A percentile compares a stretch with the other conserved stretches of the same genome.
Evolutionary conservation across 2,113 vertebrate genomes (phyloP).

Genomic region (Jaculus jaculus): DNA sequence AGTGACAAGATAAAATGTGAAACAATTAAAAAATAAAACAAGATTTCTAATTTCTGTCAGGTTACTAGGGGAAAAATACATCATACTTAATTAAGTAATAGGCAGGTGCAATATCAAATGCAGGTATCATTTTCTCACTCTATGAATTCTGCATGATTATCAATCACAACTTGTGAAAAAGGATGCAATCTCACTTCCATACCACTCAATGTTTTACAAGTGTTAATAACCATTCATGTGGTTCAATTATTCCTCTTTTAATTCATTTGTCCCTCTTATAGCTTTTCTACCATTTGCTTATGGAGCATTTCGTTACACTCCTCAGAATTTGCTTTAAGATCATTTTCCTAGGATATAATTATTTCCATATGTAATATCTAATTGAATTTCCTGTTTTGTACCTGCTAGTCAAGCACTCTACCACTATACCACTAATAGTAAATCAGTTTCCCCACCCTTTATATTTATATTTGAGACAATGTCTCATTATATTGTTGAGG

Average conservation of each 20-base stretch:
- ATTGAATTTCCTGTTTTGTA: too few relatives aligned
- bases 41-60: not conserved
- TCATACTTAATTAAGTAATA: not conserved
- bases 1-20: not conserved
- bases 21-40: not conserved
- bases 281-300: not conserved
- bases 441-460: too few relatives aligned
- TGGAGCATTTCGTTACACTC: not conserved
- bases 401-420: too few relatives aligned
- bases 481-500: too few relatives aligned
- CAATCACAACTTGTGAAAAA: not conserved
- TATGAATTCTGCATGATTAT: not conserved
- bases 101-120: not conserved
- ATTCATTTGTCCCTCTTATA: not conserved
- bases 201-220: not conserved
- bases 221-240: not conserved
- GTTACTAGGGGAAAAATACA: not conserved
- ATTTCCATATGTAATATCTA: too few relatives aligned
- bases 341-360: too few relatives aligned
- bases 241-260: not conserved
- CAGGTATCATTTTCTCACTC: not conserved
- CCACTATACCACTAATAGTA: not conserved
- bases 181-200: not conserved
- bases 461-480: too few relatives aligned
- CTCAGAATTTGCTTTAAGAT: constrained; percentile 24